These are phyloP conservation scores for Spicauda simplicius DNA, from an alignment of 2,888 invertebrate genomes.

Conservation along the genomic window DNA sequence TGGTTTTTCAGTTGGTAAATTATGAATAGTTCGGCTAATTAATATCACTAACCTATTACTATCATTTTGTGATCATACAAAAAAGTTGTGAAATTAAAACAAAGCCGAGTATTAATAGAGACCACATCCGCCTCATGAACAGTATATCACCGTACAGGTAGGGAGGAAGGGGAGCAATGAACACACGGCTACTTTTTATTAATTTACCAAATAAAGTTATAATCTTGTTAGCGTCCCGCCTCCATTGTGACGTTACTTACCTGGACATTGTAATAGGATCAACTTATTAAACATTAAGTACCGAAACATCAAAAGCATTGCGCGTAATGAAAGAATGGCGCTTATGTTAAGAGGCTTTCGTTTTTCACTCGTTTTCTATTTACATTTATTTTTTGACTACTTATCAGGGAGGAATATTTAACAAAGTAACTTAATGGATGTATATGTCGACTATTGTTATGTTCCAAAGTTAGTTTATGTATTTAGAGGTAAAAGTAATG, in stretches of 20 bases:
- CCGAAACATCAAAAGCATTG: conserved; percentile 80
- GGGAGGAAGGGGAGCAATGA: conserved; percentile 49
- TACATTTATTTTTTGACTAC: conserved; percentile 42
- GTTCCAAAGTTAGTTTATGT: neutral
- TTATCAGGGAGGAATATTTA: conserved; percentile 22
- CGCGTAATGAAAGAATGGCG: conserved; percentile 68
- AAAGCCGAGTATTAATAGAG: conserved; percentile 2
- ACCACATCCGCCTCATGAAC: conserved; percentile 17
- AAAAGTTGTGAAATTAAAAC: neutral
- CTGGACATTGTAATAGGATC: conserved; percentile 85
- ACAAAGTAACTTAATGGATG: neutral
- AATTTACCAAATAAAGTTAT: conserved; percentile 83
- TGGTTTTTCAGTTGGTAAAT: too few relatives aligned
- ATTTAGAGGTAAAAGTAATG: neutral
- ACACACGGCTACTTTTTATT: conserved; percentile 77
- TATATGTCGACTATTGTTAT: neutral
- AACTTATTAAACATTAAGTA: conserved; percentile 85
- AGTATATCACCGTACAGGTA: conserved; percentile 28
- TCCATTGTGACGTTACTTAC: conserved; percentile 71
- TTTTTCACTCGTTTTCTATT: conserved; percentile 44
- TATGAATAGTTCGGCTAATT: too few relatives aligned
- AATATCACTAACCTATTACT: neutral
- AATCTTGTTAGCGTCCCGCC: conserved; percentile 80
- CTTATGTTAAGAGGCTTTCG: conserved; percentile 76
- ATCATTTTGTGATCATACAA: neutral